Evolutionary conservation across 2,113 vertebrate species (phyloP), one percentile per base, ranked within the genome.

Genomic region (Odontophorus gujanensis): DNA sequence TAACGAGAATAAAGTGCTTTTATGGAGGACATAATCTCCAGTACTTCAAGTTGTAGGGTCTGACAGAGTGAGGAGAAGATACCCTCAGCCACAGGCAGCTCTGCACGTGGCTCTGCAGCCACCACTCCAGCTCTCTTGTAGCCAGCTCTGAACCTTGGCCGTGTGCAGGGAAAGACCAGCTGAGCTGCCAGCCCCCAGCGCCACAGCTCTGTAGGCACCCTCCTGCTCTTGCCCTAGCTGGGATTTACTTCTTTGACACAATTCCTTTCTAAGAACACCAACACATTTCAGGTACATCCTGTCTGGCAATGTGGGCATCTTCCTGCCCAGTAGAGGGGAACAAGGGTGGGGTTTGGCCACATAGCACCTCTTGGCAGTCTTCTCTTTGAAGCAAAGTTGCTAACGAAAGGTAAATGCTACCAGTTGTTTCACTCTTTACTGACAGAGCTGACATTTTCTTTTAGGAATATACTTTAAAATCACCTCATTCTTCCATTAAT

Each of bases 1-100:
- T 77, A 87, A 67, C 88, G 78, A 87, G 50, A 34, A 79, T 79
- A 69, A 96, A 94, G 63, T 69, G 78, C 63, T 90, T 95, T 96
- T 94, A 85, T 53, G 24, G 86, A 48, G 40, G 32, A 67, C 42
- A 43, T 91, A 71, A 93, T 95, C 55, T 34, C 67, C 59, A 25
- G 5, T 11, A 22, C 74, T 87, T 58, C 4, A 50, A 63, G 78
- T 59, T 38, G 36, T 45, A n/a, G 93, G 91, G 38, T 38, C 62
- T 82, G 71, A 24, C 0, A 0, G 50, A 48, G 36, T 53, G 34
- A 58, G 55, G 34, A 62, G 50, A 53, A 71, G 19, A 8, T 9
- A 53, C 14, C 80, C 48, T 51, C 59, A 47, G 30, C 67, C 28
- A 13, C 66, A 68, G 47, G 15, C 61, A 62, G 2, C 20, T 45